A percentile compares a stretch with the other conserved stretches of the same genome.
phyloP scores from a whole-genome alignment of 2,113 vertebrate species.

The Nothocercus nigrocapillus region DNA sequence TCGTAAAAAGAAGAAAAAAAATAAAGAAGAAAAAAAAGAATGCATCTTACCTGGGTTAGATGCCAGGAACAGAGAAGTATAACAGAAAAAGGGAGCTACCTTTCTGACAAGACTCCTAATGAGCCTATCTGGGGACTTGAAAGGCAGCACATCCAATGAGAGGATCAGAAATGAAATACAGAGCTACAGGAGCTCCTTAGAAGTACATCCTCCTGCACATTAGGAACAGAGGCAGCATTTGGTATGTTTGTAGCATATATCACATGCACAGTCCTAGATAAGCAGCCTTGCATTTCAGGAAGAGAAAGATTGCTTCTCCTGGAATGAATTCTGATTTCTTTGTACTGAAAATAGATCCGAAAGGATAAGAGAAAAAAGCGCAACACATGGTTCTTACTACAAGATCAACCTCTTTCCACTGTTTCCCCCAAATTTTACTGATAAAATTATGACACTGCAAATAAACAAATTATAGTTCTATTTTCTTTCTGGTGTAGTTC shows the following conservation, averaged over 20 bases:
- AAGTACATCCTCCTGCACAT: not conserved
- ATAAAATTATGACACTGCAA: not conserved
- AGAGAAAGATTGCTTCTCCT: not conserved
- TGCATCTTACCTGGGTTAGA: fast-evolving
- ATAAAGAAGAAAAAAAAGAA: not conserved
- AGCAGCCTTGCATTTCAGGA: not conserved
- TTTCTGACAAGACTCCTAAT: not conserved
- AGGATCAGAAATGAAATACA: not conserved
- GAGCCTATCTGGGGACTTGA: not conserved
- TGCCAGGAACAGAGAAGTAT: fast-evolving
- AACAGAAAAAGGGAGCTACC: not conserved
- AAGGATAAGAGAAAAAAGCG: not conserved
- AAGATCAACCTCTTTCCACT: not conserved
- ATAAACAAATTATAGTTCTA: not conserved
- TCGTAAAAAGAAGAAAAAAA: not conserved
- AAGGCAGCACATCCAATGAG: not conserved
- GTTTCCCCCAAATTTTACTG: not conserved
- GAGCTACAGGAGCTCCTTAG: not conserved
- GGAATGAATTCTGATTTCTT: not conserved
- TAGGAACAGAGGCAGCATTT: not conserved
- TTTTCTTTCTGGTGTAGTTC: not conserved
- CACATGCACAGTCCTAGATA: not conserved
- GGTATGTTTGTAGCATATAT: not conserved
- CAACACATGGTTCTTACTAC: not conserved
- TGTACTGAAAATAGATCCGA: not conserved